A percentile compares a stretch with the other conserved stretches of the same genome.
Evolutionary conservation across 2,888 invertebrate genomes (phyloP).

Genomic region (Dastarcus helophoroides): DNA sequence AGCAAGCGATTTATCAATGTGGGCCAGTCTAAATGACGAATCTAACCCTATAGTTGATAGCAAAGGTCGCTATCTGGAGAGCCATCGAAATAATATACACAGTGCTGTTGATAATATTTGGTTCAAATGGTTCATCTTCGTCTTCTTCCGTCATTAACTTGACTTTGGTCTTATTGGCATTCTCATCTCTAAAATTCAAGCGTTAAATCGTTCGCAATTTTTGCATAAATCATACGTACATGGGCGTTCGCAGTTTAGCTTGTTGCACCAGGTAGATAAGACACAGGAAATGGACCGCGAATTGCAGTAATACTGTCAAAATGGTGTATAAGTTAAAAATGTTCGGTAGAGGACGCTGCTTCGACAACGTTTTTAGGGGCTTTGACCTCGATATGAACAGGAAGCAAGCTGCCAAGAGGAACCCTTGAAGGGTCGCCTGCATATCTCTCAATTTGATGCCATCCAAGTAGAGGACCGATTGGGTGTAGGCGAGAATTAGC

Average conservation of each 20-base stretch:
- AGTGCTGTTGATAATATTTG: slow-evolving; percentile 92
- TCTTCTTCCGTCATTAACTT: slow-evolving; percentile 42
- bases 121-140: slow-evolving; percentile 76
- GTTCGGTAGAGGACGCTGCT: slow-evolving; percentile 90
- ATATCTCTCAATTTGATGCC: slow-evolving; percentile 96
- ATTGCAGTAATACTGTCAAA: slow-evolving; percentile 87
- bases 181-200: neutral
- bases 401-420: slow-evolving; percentile 92
- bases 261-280: slow-evolving; percentile 81
- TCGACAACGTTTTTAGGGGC: slow-evolving; percentile 87
- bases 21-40: neutral
- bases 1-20: too few species aligned
- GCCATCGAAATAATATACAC: slow-evolving; percentile 98
- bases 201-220: neutral
- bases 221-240: slow-evolving; percentile 39
- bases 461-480: slow-evolving; percentile 94
- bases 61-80: slow-evolving; percentile 95
- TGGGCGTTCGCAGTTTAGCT: slow-evolving; percentile 60
- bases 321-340: slow-evolving; percentile 98
- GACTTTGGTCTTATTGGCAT: neutral
- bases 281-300: slow-evolving; percentile 86
- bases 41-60: slow-evolving; percentile 92
- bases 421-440: slow-evolving; percentile 94
- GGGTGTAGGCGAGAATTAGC: slow-evolving; percentile 93
- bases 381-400: slow-evolving; percentile 96